Conservation (phyloP, 1,140 invertebrate genomes). For the Danaus plexippus region DNA sequence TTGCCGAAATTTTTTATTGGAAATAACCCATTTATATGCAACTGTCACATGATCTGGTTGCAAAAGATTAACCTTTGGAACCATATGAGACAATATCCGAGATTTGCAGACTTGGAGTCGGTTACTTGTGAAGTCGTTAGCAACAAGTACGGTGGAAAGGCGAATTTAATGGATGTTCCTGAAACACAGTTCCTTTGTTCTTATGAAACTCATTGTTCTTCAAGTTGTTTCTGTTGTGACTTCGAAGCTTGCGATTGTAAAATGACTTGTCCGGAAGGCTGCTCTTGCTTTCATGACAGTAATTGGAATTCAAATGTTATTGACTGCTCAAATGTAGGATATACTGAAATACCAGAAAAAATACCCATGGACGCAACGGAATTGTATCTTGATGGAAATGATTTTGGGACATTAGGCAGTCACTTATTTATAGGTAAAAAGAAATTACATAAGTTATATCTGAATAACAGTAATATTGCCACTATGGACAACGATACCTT, state of each 20-base stretch:
- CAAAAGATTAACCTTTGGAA: constrained; percentile 81
- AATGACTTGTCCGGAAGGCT: constrained; percentile 90
- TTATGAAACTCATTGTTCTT: constrained; percentile 89
- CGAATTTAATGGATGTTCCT: constrained; percentile 83
- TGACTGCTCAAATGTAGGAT: constrained; percentile 85
- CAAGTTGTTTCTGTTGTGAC: constrained; percentile 90
- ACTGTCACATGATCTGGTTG: constrained; percentile 90
- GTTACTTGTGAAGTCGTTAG: constrained; percentile 87
- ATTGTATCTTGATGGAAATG: constrained; percentile 89
- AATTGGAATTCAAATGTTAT: constrained; percentile 92
- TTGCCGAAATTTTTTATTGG: constrained; percentile 84
- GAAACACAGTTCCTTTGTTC: constrained; percentile 89
- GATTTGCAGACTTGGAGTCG: constrained; percentile 85
- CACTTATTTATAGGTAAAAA: constrained; percentile 91
- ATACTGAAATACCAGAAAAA: constrained; percentile 80
- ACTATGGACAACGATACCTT: constrained; percentile 87
- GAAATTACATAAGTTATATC: constrained; percentile 84
- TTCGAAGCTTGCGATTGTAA: constrained; percentile 93
- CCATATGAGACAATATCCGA: constrained; percentile 82
- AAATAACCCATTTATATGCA: constrained; percentile 87
- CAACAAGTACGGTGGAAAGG: constrained; percentile 83
- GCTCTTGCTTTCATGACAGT: constrained; percentile 90
- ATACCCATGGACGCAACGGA: constrained; percentile 93
- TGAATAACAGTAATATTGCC: constrained; percentile 86
- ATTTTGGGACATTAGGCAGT: constrained; percentile 82